Evolutionary conservation across 2,113 vertebrate genomes (phyloP).

Genomic region (Xyrauchen texanus): DNA sequence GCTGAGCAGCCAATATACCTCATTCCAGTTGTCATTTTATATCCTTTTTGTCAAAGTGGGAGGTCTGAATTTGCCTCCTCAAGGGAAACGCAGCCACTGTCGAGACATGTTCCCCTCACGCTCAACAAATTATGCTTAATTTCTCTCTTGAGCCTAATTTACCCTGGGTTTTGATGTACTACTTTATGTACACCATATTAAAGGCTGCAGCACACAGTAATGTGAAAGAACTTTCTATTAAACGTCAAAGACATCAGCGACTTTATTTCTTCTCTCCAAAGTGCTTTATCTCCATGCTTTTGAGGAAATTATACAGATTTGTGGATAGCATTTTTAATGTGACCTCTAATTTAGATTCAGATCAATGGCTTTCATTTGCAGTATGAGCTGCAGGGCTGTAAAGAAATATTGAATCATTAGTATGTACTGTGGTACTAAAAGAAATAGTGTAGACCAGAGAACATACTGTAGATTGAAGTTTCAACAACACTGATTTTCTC

Average conservation of each 20-base stretch:
- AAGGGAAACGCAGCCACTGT: not conserved
- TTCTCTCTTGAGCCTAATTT: constrained; percentile 53
- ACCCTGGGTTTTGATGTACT: constrained; percentile 47
- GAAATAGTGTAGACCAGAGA: not conserved
- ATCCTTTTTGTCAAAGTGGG: not conserved
- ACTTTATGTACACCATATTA: constrained; percentile 48
- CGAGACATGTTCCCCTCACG: constrained; percentile 39
- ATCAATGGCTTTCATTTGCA: constrained; percentile 22
- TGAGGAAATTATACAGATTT: constrained; percentile 19
- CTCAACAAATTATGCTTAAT: constrained; percentile 56
- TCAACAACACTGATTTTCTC: not conserved
- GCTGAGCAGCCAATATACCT: not conserved
- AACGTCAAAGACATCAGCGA: constrained; percentile 29
- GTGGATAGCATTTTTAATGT: constrained; percentile 2
- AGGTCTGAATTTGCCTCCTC: constrained; percentile 22
- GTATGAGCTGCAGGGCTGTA: constrained; percentile 17
- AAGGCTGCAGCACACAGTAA: constrained; percentile 41
- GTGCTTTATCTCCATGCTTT: constrained; percentile 8
- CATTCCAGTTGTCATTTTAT: constrained; percentile 15
- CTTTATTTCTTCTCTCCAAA: constrained; percentile 28
- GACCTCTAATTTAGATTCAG: constrained; percentile 27
- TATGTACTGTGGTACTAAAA: not conserved
- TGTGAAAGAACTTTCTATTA: constrained; percentile 37
- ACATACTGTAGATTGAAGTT: not conserved
- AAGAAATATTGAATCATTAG: not conserved